Evolutionary conservation across 2,113 vertebrate species (phyloP).

Genomic region (Pterophyllum scalare): DNA sequence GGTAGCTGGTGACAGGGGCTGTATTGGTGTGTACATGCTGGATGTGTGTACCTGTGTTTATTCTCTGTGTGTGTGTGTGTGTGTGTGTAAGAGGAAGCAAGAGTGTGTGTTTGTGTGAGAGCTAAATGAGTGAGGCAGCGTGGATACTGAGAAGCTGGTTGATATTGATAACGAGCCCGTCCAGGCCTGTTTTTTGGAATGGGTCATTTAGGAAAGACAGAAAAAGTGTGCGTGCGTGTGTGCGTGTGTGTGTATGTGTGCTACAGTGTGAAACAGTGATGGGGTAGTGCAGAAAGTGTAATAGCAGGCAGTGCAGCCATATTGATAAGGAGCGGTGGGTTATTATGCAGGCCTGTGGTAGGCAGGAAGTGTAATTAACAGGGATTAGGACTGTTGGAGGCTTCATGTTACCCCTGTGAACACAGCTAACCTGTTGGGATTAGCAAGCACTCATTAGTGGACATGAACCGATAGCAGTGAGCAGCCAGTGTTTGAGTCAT

Average conservation of each 20-base stretch:
- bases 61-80: conserved; percentile 22
- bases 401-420: conserved; percentile 39
- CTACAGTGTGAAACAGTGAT: not conserved
- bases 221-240: not conserved
- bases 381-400: conserved; percentile 67
- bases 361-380: conserved; percentile 68
- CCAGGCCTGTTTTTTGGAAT: conserved; percentile 50
- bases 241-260: not conserved
- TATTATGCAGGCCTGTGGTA: conserved; percentile 57
- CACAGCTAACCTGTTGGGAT: conserved; percentile 66
- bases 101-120: not conserved
- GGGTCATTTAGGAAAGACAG: conserved; percentile 40
- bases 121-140: conserved; percentile 60
- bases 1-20: conserved; percentile 26
- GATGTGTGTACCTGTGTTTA: conserved; percentile 33
- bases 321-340: conserved; percentile 61
- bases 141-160: conserved; percentile 55
- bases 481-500: not conserved
- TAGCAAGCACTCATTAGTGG: conserved; percentile 55
- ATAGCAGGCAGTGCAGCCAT: conserved; percentile 35
- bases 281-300: conserved; percentile 28
- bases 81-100: not conserved
- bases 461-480: conserved; percentile 17
- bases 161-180: conserved; percentile 67
- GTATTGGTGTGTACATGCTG: not conserved